Percentiles rank a stretch among this genome's conserved stretches.
These are phyloP conservation scores for Hippocampus guttulatus DNA, from an alignment of 2,113 vertebrate species.

Conservation along the genomic window DNA sequence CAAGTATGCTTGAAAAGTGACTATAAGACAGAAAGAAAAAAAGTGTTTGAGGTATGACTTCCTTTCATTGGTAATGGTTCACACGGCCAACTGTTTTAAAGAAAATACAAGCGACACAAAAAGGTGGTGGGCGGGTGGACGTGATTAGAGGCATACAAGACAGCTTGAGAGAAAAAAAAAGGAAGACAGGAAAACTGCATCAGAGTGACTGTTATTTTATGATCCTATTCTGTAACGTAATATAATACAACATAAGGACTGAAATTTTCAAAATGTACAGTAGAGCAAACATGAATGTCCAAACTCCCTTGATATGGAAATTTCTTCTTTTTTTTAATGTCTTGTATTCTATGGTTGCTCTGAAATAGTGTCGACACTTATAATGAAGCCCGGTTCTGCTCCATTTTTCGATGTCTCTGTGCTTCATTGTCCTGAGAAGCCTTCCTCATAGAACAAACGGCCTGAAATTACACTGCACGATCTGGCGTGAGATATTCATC, in stretches of 20 bases:
- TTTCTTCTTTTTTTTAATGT: not conserved
- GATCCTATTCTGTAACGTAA: not conserved
- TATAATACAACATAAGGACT: not conserved
- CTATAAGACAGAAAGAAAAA: not conserved
- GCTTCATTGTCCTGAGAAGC: not conserved
- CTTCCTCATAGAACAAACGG: not conserved
- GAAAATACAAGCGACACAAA: not conserved
- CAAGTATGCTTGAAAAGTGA: not conserved
- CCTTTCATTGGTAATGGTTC: not conserved
- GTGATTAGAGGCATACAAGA: not conserved
- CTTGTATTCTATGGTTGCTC: not conserved
- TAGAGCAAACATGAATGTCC: not conserved
- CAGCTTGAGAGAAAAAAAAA: not conserved
- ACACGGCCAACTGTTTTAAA: not conserved
- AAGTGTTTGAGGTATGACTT: not conserved
- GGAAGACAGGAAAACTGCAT: too few relatives aligned
- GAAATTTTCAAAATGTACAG: constrained; percentile 1
- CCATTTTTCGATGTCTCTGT: not conserved
- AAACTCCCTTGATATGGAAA: constrained; percentile 3
- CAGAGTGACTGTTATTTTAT: not conserved
- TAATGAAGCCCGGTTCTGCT: not conserved
- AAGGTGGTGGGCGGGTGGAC: not conserved
- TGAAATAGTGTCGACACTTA: not conserved
- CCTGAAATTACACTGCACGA: not conserved
- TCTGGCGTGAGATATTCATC: not conserved